Evolutionary conservation across 2,888 invertebrate species (phyloP), one percentile per base, ranked within the genome.

Genomic region (Isoperla grammatica): DNA sequence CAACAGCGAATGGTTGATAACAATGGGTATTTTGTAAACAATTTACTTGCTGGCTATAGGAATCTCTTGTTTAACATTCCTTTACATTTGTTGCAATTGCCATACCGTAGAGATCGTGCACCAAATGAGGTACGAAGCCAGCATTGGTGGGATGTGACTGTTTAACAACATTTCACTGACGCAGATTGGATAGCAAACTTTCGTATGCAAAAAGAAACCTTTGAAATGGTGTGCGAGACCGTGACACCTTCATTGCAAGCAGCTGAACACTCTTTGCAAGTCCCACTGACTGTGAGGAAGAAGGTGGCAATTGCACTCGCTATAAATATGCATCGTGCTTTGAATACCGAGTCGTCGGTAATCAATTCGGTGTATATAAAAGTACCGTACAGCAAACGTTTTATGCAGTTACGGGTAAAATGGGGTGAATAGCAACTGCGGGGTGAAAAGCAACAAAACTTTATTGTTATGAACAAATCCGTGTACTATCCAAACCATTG

Each of bases 361-460:
- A 43, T n/a, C 56, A 43, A 13, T 56, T 42, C 22, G 43, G 42
- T 40, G 46, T 45, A 29, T 22, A 35, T 17, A 56, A 56, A 22
- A 46, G 56, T 29, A 63, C 67, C 8, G 66, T 68, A 1, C 61
- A 64, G 11, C 64, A 63, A 48, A 62, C 60, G 43, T 13, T 72
- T 8, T 66, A 69, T 55, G 65, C 65, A 63, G 65, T 68, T 43
- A 59, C 69, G 2, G 39, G 64, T 20, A 69, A 69, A n/a, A 59
- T 69, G n/a, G n/a, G n/a, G n/a, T n/a, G n/a, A n/a, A n/a, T n/a
- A n/a, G n/a, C n/a, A n/a, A n/a, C n/a, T n/a, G n/a, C n/a, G n/a
- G n/a, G n/a, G n/a, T n/a, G n/a, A n/a, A n/a, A n/a, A n/a, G n/a
- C n/a, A n/a, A n/a, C n/a, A n/a, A n/a, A n/a, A n/a, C n/a, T n/a